Evolutionary conservation across 1,140 invertebrate genomes (phyloP), one percentile per base, ranked within the genome.

Genomic region (Orussus abietinus): DNA sequence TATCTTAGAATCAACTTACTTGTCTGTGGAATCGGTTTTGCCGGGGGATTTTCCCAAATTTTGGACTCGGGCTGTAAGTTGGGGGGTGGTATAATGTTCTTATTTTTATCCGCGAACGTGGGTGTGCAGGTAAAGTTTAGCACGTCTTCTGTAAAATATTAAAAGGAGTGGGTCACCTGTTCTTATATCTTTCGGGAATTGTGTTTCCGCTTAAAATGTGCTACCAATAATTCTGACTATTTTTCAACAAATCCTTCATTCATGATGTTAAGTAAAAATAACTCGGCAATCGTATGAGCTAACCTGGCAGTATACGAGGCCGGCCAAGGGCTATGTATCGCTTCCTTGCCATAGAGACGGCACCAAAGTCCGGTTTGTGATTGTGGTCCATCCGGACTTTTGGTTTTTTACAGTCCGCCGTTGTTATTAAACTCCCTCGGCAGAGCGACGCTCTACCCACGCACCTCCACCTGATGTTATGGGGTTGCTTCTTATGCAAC

Each of bases 381-480:
- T 71, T 72, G 46, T 76, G 72, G 4, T 64, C 59, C 52, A 66
- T 70, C 28, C 64, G 60, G 5, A 70, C 40, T 34, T 42, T 50
- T 2, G 72, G 68, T 3, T 53, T 53, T 13, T 63, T 64, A 20
- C 57, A 63, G 33, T 49, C 48, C 0, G 53, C 45, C 0, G 69
- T 63, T 4, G 72, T 72, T 7, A 73, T 60, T 5, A 74, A 63
- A 45, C 68, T 72, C 33, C 71, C 71, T 32, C 66, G 69, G 31
- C 72, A 76, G 18, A 67, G 56, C 19, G 65, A 48, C 7, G 61
- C 66, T 32, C 71, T 45, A 25, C 62, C 59, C 0, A 72, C 64
- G 45, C 74, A 74, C 13, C 74, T 44, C 72, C 72, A 75, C 0
- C 74, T 56, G 10, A 74, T 69, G 7, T 59, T 66, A 1, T 62